These are phyloP conservation scores for Poliocrania exsul DNA, from an alignment of 2,797 vertebrate genomes.

Conservation along the genomic window DNA sequence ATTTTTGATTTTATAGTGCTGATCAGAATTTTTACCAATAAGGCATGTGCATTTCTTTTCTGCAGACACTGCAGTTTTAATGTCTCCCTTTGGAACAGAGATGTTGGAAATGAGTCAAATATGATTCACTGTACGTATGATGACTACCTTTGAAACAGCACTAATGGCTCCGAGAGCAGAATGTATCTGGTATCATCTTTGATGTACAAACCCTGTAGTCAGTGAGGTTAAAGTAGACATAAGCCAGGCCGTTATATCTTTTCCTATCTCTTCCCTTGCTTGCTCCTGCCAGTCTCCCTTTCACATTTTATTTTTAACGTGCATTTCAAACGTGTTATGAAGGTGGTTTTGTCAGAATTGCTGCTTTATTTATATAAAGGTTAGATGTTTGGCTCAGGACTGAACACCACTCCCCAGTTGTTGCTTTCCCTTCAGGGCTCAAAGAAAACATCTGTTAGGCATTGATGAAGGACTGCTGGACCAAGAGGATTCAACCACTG, in stretches of 20 bases:
- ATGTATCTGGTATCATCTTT: background rate
- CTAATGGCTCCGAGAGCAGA: background rate
- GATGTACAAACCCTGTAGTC: background rate
- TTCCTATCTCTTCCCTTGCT: background rate
- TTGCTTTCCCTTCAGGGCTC: background rate
- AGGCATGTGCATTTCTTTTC: slow-evolving; percentile 21
- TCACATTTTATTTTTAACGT: background rate
- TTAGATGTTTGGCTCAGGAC: background rate
- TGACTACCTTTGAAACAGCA: background rate
- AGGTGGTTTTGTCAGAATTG: background rate
- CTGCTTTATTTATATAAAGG: background rate
- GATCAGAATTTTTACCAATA: slow-evolving; percentile 32
- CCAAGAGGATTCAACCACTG: background rate
- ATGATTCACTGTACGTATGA: background rate
- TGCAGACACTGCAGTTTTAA: slow-evolving; percentile 5
- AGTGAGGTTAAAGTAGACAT: background rate
- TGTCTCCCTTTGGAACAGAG: background rate
- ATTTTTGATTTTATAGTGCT: slow-evolving; percentile 40
- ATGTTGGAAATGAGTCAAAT: background rate
- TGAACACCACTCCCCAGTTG: background rate
- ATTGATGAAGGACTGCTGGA: background rate
- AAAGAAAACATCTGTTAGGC: background rate
- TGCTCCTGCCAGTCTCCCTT: background rate
- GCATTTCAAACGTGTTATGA: background rate
- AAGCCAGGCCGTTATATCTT: background rate